Base-by-base conservation (phyloP, 2,797 vertebrate species). In the Parauchenoglanis punctatus region DNA sequence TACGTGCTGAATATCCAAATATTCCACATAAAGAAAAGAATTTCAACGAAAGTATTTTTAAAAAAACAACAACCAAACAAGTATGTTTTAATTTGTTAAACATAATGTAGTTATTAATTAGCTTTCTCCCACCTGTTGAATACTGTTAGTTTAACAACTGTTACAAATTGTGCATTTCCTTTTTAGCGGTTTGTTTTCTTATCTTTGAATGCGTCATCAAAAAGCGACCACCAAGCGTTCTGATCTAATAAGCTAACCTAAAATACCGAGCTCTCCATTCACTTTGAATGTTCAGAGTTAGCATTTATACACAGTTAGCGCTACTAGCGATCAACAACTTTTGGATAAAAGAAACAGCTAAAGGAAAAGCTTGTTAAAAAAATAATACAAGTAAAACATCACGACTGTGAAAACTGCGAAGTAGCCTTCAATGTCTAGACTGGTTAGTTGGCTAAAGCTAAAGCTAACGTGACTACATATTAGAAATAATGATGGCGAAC, bases 401-500 rank as follows among this genome's bases (percentile, higher is more conserved):
- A 68, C 46, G 7, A 28, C 46, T 31, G 81, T 31, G 11, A 61
- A 81, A 81, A 23, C 61, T 23, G 20, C 1, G 4, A 83, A 56
- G 49, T 35, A 68, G 58, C 4, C 49, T 52, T 18, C n/a, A 25
- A 1, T 4, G 44, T 35, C 28, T 54, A 56, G n/a, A 6, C 25
- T n/a, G n/a, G 44, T 52, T 35, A 23, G 12, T 10, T 4, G 11
- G 83, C 84, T 85, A 76, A 63, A 20, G 84, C 84, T 85, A 77
- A 85, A 65, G 84, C 84, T 85, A 63, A 52, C 59, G 3, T 15
- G 68, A 58, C 40, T 84, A 28, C 12, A 46, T 72, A 73, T 44
- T 23, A 76, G 40, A 40, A 35, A 40, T 84, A 73, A 72, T 72
- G 49, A 84, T 44, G 49, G 67, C 31, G 67, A 84, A 59, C 83